Conservation (phyloP, 2,113 vertebrate genomes). For the Neolamprologus longior region DNA sequence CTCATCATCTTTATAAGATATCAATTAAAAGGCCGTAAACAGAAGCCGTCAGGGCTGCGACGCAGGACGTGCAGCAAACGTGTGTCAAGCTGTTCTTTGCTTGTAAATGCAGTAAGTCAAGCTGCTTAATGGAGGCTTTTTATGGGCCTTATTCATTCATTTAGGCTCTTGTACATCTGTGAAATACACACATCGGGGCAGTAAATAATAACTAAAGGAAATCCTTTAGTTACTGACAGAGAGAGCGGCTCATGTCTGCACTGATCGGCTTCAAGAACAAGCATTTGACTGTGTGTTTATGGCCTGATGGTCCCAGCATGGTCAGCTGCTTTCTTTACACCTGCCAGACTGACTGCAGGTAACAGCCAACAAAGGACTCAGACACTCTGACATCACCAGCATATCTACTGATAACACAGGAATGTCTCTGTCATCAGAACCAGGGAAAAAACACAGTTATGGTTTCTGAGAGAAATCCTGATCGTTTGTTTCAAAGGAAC, state of each 20-base stretch:
- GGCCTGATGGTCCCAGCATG: not conserved
- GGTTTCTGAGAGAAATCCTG: not conserved
- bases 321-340: not conserved
- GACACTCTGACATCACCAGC: not conserved
- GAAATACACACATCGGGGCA: not conserved
- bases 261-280: not conserved
- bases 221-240: not conserved
- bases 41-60: constrained; percentile 30
- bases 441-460: not conserved
- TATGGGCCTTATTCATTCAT: constrained; percentile 21
- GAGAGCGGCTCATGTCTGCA: not conserved
- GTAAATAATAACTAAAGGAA: not conserved
- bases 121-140: constrained; percentile 47
- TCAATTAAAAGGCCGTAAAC: constrained; percentile 64
- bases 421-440: not conserved
- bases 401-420: not conserved
- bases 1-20: constrained; percentile 57
- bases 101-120: constrained; percentile 8
- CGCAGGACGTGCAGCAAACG: constrained; percentile 9
- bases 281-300: not conserved
- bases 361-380: constrained; percentile 3
- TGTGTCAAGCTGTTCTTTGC: constrained; percentile 36
- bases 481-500: not conserved
- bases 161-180: constrained; percentile 6
- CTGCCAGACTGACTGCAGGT: constrained; percentile 20